Conservation (phyloP, 1,140 invertebrate species). For the Dolichoris vasculosae region DNA sequence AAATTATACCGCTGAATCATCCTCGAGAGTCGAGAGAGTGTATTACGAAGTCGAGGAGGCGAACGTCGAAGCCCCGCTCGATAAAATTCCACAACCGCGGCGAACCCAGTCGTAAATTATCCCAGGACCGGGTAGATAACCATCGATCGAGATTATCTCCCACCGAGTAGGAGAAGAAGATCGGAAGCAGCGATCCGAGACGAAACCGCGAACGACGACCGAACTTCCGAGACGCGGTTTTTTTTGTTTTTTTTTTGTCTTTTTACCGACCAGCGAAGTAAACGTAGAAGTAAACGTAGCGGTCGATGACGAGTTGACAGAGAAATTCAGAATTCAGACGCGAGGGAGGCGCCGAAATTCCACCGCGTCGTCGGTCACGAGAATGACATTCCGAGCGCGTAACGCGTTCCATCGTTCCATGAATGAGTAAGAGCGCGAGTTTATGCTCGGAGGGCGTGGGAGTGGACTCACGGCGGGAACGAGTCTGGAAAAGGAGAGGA, state of each 20-base stretch:
- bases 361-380: neutral
- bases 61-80: neutral
- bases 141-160: no score
- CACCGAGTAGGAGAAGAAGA: no score
- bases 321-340: neutral
- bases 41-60: neutral
- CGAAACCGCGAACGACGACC: no score
- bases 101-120: neutral
- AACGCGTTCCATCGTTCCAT: neutral
- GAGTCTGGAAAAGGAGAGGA: neutral
- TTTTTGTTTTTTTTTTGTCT: no score
- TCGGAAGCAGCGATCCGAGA: no score
- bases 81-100: neutral
- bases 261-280: neutral
- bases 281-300: neutral
- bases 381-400: constrained; percentile 19
- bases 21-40: no score
- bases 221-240: no score
- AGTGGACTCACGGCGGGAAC: neutral
- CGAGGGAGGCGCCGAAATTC: neutral
- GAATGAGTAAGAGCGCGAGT: constrained; percentile 23
- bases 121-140: neutral
- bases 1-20: neutral
- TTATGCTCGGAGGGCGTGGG: neutral
- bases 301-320: neutral